Base-by-base conservation (phyloP, 2,888 invertebrate species). In the Torymus texanus region DNA sequence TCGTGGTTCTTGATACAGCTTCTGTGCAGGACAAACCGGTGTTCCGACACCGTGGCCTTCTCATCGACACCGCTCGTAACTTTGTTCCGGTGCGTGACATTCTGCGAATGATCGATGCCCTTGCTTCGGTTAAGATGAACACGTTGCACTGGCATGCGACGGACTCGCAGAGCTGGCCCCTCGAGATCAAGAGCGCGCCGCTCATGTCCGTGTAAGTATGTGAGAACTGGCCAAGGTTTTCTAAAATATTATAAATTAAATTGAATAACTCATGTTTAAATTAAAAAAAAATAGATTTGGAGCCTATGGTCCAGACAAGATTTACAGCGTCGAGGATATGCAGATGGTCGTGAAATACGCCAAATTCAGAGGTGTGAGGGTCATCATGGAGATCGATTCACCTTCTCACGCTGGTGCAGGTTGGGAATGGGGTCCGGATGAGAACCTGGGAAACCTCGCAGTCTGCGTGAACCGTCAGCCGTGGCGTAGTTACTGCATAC, bases 81-180 rank as follows among this genome's bases (percentile, higher is more conserved):
- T 99, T 94, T 88, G 92, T 98, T 29, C 94, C 96, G 0, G 89
- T 97, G 82, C 89, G 88, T 14, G 92, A 92, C 65, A 94, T 97
- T 21, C 92, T 93, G 84, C 93, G 92, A 83, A 95, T 95, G 66
- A 91, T 97, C 83, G 95, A 97, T 85, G 97, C 94, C 1, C 96
- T 98, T 95, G 95, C 95, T 1, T 93, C 95, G 18, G 95, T 95
- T 68, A 98, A 98, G 90, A 91, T 98, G 92, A 98, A 98, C 88
- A 95, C 97, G 0, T 93, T 98, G 63, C 98, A 98, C 88, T 98
- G 98, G 97, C 96, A 97, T 88, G 94, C 94, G 0, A 95, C 96
- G 0, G 98, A 98, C 90, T 94, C 96, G 0, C 97, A 98, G 84
- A 97, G 97, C 85, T 98, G 98, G 90, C 98, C 98, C 0, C 92